These are phyloP conservation scores for Oasisia sp. DNA, from an alignment of 2,888 invertebrate genomes.

Conservation along the genomic window DNA sequence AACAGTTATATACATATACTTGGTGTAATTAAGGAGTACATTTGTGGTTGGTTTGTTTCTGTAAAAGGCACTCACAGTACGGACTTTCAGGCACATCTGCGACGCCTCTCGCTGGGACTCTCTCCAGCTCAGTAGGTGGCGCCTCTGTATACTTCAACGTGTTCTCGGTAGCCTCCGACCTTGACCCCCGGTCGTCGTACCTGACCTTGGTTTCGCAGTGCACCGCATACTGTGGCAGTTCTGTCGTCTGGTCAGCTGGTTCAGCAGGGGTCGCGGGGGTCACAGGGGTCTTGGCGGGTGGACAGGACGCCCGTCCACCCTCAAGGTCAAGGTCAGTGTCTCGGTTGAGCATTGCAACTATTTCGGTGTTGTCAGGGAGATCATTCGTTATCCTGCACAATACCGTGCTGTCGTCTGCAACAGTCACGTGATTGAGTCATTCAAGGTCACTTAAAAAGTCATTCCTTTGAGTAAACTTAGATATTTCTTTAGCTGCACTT, in stretches of 20 bases:
- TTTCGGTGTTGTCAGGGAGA: constrained; percentile 50
- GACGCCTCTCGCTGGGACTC: background rate
- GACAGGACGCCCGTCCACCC: background rate
- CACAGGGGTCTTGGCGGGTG: background rate
- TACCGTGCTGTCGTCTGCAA: constrained; percentile 40
- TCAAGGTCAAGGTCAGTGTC: constrained; percentile 19
- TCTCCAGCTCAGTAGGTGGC: background rate
- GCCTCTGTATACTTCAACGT: background rate
- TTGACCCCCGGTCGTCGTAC: background rate
- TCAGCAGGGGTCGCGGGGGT: background rate
- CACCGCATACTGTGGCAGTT: background rate
- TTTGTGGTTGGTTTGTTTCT: background rate
- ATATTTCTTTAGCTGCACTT: background rate
- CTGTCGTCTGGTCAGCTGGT: background rate
- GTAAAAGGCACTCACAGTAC: background rate
- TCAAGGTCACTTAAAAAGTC: background rate
- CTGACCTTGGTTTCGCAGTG: background rate
- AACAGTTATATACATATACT: background rate
- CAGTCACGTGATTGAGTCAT: background rate
- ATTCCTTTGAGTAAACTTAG: background rate
- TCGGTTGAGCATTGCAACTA: constrained; percentile 52
- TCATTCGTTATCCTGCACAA: constrained; percentile 58
- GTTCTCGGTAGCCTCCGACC: background rate
- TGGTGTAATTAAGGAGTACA: background rate
- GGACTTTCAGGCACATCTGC: background rate